Base-by-base conservation (phyloP, 2,888 invertebrate genomes). In the Alviniconcha strummeri region DNA sequence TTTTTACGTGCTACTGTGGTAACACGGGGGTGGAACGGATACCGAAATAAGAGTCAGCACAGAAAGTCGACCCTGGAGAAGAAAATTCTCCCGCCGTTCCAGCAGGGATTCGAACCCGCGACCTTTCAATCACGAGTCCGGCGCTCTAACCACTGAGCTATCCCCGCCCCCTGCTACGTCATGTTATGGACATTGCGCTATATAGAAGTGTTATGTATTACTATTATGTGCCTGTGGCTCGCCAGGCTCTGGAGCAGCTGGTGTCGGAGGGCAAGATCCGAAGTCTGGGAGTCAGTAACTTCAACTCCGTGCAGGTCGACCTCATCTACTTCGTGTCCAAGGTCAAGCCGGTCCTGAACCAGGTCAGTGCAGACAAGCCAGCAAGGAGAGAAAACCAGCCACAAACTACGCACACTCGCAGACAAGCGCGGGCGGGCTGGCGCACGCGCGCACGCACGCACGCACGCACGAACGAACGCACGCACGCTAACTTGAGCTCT, bases 271-370 rank as follows among this genome's bases (percentile, higher is more conserved):
- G 84, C 15, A 76, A 80, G 67, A 64, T 81, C 9, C 67, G 77
- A 19, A 81, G 71, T 69, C 69, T 84, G 11, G 84, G 84, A 15
- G 77, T 84, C 52, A 81, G 81, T 60, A 84, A 84, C 77, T 84
- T 84, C 71, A 84, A 84, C 71, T 81, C 81, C 15, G 77, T 77
- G 15, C 84, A 84, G 78, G 76, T 81, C 8, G 84, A 80, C n/a
- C 76, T 76, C 76, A 69, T 84, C 57, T 69, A 76, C 60, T 72
- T 67, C 67, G 72, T 77, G 15, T 81, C 80, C 69, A 80, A 19
- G 0, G 57, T 81, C 52, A 67, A 36, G 19, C 84, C 84, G 8
- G 84, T 84, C 55, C 8, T 71, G 54, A 84, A 84, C 55, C 84
- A 84, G 81, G 84, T 84, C 60, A 60, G 60, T 36, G 36, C 36